These are phyloP conservation scores for Drosophila longiperda DNA, from an alignment of 2,888 invertebrate genomes.

Conservation along the genomic window DNA sequence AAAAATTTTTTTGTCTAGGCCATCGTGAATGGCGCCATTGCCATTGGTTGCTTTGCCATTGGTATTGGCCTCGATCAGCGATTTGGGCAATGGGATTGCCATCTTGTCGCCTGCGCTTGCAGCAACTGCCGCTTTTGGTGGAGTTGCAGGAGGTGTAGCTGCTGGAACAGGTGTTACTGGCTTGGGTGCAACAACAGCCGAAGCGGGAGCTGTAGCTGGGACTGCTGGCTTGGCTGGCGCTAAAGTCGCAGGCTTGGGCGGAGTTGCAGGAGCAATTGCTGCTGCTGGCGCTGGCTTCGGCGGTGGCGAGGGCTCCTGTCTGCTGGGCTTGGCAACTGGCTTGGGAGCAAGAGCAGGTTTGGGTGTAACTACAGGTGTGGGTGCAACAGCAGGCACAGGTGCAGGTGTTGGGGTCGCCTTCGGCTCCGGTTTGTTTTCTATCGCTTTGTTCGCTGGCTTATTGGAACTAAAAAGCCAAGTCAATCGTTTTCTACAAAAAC, in stretches of 20 bases:
- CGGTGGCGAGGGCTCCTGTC: conserved; percentile 47
- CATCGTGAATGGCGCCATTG: conserved; percentile 47
- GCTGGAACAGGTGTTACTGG: conserved; percentile 47
- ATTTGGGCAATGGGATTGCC: conserved; percentile 68
- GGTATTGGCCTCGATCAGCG: conserved; percentile 44
- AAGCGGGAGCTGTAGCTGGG: conserved; percentile 4
- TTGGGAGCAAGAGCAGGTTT: conserved; percentile 70
- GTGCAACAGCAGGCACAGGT: conserved; percentile 30
- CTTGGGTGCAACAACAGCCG: not conserved
- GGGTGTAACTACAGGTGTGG: conserved; percentile 16
- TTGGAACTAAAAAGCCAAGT: conserved; percentile 84
- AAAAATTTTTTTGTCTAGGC: conserved; percentile 73
- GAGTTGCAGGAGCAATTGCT: conserved; percentile 4
- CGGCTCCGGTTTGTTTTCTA: conserved; percentile 71
- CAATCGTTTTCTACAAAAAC: conserved; percentile 83
- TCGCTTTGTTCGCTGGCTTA: conserved; percentile 75
- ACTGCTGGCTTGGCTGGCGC: conserved; percentile 10
- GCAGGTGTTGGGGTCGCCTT: conserved; percentile 32
- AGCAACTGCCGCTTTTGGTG: conserved; percentile 9
- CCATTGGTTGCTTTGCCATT: conserved; percentile 53
- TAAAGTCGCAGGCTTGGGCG: conserved; percentile 40
- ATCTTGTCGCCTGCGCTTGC: conserved; percentile 53
- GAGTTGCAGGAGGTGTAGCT: conserved; percentile 28
- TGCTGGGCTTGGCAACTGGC: conserved; percentile 31
- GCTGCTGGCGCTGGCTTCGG: conserved; percentile 27